These are phyloP conservation scores for Capromys pilorides DNA, from an alignment of 2,797 vertebrate species.

Conservation along the genomic window DNA sequence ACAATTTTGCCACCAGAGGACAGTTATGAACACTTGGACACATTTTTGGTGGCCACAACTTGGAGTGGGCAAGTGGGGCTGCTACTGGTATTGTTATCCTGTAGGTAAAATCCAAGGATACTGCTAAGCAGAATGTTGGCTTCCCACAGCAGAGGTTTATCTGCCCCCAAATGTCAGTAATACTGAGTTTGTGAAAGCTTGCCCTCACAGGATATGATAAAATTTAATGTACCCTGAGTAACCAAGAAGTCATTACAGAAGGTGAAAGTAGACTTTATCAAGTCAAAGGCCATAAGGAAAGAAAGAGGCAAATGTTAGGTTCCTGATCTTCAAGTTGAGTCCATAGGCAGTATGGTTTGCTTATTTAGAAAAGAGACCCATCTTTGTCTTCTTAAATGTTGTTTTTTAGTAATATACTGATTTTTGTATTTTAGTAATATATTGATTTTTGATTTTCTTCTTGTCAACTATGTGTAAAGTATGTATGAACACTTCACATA, in stretches of 20 bases:
- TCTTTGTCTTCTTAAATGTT: slow-evolving; percentile 27
- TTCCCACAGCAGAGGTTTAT: neutral
- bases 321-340: slow-evolving; percentile 13
- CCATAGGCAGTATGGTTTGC: neutral
- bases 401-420: slow-evolving; percentile 37
- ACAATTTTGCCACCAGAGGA: neutral
- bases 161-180: neutral
- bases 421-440: slow-evolving; percentile 49
- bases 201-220: neutral
- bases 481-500: slow-evolving; percentile 18
- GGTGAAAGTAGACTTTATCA: slow-evolving; percentile 16
- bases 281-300: slow-evolving; percentile 8
- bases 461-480: slow-evolving; percentile 44
- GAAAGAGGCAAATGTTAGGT: slow-evolving; percentile 6
- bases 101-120: neutral
- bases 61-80: neutral
- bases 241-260: slow-evolving; percentile 28
- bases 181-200: neutral
- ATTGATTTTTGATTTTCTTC: slow-evolving; percentile 45
- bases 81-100: neutral
- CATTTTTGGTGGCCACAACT: neutral
- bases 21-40: slow-evolving; percentile 42
- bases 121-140: neutral
- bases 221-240: neutral
- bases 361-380: neutral